These are phyloP conservation scores for Actinostola sp. DNA, from an alignment of 92 coral and sea anemone species.

Conservation along the genomic window DNA sequence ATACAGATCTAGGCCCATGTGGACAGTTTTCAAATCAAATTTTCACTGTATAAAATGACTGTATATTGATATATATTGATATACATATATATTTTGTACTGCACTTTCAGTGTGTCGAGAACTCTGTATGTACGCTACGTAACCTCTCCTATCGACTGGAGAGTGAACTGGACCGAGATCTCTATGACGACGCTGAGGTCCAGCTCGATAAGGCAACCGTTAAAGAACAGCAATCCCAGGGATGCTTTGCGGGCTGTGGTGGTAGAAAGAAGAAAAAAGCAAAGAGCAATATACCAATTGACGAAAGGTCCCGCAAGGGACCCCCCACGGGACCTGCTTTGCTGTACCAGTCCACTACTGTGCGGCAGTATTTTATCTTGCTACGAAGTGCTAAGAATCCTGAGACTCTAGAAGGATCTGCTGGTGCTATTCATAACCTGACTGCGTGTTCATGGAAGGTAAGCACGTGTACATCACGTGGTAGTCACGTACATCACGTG, in stretches of 20 bases:
- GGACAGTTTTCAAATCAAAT: too few relatives aligned
- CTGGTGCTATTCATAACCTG: constrained; percentile 95
- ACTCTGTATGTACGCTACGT: constrained; percentile 88
- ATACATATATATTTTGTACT: too few relatives aligned
- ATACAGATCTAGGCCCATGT: too few relatives aligned
- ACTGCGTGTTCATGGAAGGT: constrained; percentile 99
- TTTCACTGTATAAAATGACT: too few relatives aligned
- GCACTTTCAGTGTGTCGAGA: constrained; percentile 88
- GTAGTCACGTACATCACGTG: too few relatives aligned
- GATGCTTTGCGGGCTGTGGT: constrained; percentile 97
- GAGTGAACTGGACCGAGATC: constrained; percentile 93
- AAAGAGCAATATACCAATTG: constrained; percentile 66
- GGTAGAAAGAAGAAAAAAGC: constrained; percentile 82
- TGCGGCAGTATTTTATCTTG: constrained; percentile 80
- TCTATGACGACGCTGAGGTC: constrained; percentile 85
- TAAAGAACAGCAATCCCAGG: constrained; percentile 90
- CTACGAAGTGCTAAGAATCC: constrained; percentile 72
- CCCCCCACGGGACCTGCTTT: constrained; percentile 89
- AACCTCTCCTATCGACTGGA: constrained; percentile 97
- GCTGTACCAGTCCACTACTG: constrained; percentile 90
- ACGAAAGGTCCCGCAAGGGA: constrained; percentile 57
- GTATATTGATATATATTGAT: too few relatives aligned
- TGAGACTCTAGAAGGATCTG: constrained; percentile 94
- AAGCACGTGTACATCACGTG: not conserved
- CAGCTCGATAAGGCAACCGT: constrained; percentile 77